These are phyloP conservation scores for Sinosuthora webbiana DNA, from an alignment of 2,113 vertebrate species.

Conservation along the genomic window DNA sequence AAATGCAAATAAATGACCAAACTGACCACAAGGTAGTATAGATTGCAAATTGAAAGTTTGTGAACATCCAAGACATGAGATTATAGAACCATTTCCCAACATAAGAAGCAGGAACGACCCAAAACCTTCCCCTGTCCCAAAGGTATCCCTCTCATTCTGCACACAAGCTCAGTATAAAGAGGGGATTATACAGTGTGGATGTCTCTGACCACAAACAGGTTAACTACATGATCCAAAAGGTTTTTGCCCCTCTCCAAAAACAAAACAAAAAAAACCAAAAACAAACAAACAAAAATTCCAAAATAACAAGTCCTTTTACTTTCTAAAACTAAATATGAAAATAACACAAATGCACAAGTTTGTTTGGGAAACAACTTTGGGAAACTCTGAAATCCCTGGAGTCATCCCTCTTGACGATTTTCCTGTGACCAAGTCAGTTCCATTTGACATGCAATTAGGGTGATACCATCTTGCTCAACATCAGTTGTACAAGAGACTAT, in stretches of 20 bases:
- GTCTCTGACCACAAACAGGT: neutral
- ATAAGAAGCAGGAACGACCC: neutral
- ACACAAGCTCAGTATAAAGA: neutral
- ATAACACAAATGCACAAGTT: neutral
- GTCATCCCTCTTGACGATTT: neutral
- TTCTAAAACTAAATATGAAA: neutral
- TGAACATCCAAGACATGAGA: neutral
- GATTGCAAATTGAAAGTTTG: neutral
- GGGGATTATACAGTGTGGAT: neutral
- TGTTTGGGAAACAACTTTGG: neutral
- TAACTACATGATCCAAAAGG: neutral
- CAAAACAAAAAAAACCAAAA: neutral
- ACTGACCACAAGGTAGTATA: neutral
- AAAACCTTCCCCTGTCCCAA: neutral
- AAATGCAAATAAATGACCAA: neutral
- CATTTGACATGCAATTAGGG: neutral
- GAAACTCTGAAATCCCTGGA: neutral
- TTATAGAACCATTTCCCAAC: neutral
- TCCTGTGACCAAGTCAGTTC: neutral
- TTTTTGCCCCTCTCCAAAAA: neutral
- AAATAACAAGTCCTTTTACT: neutral
- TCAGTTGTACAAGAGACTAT: neutral
- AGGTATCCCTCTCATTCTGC: neutral
- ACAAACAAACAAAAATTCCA: neutral
- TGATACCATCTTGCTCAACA: neutral